Percentiles rank a stretch among this genome's conserved stretches.
Conservation (phyloP, 2,113 vertebrate genomes). For the Climacteris rufus region DNA sequence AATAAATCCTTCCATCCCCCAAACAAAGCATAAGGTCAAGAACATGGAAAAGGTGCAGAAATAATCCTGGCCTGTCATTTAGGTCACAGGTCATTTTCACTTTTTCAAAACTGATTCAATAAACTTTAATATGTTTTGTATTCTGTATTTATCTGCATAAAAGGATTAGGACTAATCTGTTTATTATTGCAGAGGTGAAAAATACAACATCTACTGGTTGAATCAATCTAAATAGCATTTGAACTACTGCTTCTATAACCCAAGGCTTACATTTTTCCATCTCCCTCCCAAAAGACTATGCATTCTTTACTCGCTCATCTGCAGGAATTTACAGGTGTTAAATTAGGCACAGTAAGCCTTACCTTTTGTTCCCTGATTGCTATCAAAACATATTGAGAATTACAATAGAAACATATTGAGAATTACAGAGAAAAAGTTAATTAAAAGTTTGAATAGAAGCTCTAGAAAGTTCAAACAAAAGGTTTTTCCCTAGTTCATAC, state of each 20-base stretch:
- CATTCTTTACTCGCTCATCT: slow-evolving; percentile 21
- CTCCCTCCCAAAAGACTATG: neutral
- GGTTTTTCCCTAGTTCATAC: slow-evolving; percentile 41
- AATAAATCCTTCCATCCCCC: neutral
- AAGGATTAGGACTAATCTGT: neutral
- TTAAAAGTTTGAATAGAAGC: slow-evolving; percentile 49
- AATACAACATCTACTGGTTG: neutral
- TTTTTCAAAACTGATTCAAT: neutral
- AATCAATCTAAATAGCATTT: neutral
- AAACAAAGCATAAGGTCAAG: neutral
- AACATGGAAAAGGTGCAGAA: neutral
- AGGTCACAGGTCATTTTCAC: neutral
- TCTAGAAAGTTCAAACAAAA: slow-evolving; percentile 51
- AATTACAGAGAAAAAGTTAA: slow-evolving; percentile 52
- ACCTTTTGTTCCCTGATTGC: slow-evolving; percentile 44
- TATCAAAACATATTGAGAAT: slow-evolving; percentile 48
- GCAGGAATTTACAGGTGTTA: slow-evolving; percentile 58
- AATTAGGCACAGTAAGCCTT: slow-evolving; percentile 28
- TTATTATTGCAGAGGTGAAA: neutral
- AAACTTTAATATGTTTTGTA: neutral
- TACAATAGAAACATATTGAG: slow-evolving; percentile 45
- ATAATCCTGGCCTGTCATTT: neutral
- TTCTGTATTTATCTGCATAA: neutral
- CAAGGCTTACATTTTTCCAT: neutral
- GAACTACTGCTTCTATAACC: slow-evolving; percentile 2